Evolutionary conservation across 2,113 vertebrate genomes (phyloP).

Genomic region (Alligator sinensis): DNA sequence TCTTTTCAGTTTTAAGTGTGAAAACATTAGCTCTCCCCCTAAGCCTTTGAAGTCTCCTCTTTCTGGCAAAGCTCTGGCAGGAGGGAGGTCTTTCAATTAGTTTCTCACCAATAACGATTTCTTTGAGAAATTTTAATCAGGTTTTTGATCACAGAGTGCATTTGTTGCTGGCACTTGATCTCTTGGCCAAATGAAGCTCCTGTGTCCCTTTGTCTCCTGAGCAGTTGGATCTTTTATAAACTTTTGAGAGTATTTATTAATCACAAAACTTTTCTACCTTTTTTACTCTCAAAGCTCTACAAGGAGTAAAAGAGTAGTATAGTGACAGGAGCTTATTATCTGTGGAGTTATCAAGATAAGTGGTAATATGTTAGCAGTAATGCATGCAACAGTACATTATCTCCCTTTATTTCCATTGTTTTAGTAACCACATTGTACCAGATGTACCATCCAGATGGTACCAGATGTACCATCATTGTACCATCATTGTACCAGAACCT

Average conservation of each 20-base stretch:
- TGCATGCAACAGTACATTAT: constrained; percentile 41
- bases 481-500: constrained; percentile 27
- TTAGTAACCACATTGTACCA: constrained; percentile 19
- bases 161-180: constrained; percentile 70
- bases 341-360: constrained; percentile 24
- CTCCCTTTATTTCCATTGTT: constrained; percentile 44
- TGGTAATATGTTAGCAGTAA: constrained; percentile 60
- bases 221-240: constrained; percentile 47
- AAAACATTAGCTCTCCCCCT: constrained; percentile 70
- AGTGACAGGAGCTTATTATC: constrained; percentile 53
- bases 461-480: too few species aligned
- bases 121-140: constrained; percentile 78
- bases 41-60: constrained; percentile 69
- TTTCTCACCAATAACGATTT: constrained; percentile 74
- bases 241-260: constrained; percentile 52
- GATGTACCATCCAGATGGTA: too few species aligned
- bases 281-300: constrained; percentile 21
- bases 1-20: constrained; percentile 70
- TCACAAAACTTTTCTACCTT: constrained; percentile 43
- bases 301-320: not conserved
- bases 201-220: constrained; percentile 50
- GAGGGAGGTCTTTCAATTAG: constrained; percentile 73
- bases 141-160: constrained; percentile 62
- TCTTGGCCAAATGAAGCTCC: constrained; percentile 53
- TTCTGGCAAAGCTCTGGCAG: constrained; percentile 70